Conservation (phyloP, 2,797 vertebrate genomes). For the Muscicapa striata region DNA sequence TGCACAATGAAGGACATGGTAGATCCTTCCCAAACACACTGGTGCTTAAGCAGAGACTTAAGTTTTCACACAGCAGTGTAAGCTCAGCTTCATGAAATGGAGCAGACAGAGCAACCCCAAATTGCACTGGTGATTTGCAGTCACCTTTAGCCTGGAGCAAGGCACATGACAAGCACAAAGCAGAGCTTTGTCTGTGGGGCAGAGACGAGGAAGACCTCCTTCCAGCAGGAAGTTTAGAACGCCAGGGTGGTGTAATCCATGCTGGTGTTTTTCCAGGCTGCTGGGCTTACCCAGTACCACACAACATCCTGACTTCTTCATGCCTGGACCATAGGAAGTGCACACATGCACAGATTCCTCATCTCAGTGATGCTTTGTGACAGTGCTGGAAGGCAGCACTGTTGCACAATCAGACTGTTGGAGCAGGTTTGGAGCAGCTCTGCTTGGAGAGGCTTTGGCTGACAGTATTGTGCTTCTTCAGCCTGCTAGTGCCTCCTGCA, state of each 20-base stretch:
- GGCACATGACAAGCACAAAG: constrained; percentile 19
- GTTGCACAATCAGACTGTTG: not conserved
- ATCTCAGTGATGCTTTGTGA: not conserved
- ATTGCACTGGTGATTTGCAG: not conserved
- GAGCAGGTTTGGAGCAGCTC: not conserved
- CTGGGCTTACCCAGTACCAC: not conserved
- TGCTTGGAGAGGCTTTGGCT: not conserved
- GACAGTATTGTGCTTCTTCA: not conserved
- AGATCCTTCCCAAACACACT: not conserved
- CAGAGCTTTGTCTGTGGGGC: not conserved
- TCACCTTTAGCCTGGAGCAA: constrained; percentile 9
- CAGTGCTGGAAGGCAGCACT: not conserved
- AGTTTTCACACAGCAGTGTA: not conserved
- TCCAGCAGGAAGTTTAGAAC: not conserved
- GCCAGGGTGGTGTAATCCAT: not conserved
- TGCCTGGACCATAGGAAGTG: not conserved
- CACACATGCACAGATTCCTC: not conserved
- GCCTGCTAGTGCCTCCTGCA: not conserved
- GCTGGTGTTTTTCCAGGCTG: not conserved
- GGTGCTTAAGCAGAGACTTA: not conserved
- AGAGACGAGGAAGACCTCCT: not conserved
- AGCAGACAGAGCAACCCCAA: not conserved
- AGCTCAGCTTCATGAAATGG: not conserved
- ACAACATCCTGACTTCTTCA: not conserved
- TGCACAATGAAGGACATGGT: not conserved